phyloP scores from a whole-genome alignment of 2,113 vertebrate species.

The Apus apus region DNA sequence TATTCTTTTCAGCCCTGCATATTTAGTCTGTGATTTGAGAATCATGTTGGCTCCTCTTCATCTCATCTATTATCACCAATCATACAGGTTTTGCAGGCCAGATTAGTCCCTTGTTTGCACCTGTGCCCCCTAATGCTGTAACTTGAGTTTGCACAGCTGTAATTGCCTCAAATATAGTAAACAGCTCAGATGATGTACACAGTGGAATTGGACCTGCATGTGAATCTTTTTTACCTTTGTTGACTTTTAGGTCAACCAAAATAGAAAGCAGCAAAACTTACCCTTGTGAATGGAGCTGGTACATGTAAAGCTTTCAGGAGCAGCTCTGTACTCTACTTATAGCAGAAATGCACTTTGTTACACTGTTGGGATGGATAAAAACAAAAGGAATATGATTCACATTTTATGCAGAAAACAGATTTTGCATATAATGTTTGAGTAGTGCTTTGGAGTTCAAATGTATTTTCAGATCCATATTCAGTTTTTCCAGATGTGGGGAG shows the following conservation, averaged over 20 bases:
- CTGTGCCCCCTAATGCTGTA: neutral
- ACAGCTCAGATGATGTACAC: slow-evolving; percentile 20
- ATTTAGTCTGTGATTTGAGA: neutral
- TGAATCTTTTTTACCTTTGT: neutral
- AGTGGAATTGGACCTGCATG: neutral
- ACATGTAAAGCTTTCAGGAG: neutral
- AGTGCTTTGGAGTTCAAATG: neutral
- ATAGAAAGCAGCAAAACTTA: neutral
- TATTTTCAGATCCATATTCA: neutral
- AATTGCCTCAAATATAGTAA: neutral
- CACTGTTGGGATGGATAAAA: neutral
- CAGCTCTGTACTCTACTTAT: neutral
- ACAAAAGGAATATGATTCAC: neutral
- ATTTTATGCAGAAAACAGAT: neutral
- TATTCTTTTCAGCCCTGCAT: neutral
- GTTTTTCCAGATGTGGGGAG: neutral
- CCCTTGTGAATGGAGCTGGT: neutral
- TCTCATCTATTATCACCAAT: slow-evolving; percentile 32
- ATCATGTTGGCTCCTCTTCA: slow-evolving; percentile 22
- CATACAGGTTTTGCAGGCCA: neutral
- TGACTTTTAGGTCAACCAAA: neutral
- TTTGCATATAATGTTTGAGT: neutral
- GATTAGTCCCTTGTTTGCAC: slow-evolving; percentile 48
- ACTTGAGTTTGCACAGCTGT: slow-evolving; percentile 57
- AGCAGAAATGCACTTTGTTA: neutral